phyloP scores from a whole-genome alignment of 23 tunicate species.

The Ciona savignyi region DNA sequence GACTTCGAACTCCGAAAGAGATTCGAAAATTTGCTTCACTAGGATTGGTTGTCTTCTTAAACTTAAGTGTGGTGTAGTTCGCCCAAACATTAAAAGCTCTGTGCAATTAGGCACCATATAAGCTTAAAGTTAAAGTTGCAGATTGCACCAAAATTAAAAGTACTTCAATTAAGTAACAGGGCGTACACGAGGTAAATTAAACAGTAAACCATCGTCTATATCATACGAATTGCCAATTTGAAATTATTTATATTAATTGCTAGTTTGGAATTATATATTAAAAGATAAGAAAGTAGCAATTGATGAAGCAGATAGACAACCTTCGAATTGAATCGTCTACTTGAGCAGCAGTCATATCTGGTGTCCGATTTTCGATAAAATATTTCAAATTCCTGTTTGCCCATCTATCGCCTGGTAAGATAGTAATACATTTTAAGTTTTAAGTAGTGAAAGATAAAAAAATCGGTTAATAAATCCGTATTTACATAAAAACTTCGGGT shows the following conservation, averaged over 20 bases:
- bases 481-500: too few species aligned
- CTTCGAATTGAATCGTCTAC: conserved; percentile 39
- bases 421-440: not conserved
- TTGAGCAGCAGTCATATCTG: conserved; percentile 50
- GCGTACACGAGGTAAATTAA: too few species aligned
- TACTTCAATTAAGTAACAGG: too few species aligned
- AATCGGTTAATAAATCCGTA: too few species aligned
- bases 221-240: too few species aligned
- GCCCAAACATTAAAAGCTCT: conserved; percentile 80
- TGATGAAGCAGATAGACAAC: too few species aligned
- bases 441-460: too few species aligned
- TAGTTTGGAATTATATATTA: too few species aligned
- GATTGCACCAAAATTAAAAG: not conserved
- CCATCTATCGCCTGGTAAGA: conserved; percentile 51
- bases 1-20: conserved; percentile 42
- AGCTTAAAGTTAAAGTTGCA: not conserved
- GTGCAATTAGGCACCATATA: not conserved
- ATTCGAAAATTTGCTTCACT: conserved; percentile 56
- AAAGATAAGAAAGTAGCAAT: too few species aligned
- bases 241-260: too few species aligned
- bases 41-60: conserved; percentile 5
- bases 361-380: conserved; percentile 50
- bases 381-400: conserved; percentile 45
- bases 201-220: too few species aligned
- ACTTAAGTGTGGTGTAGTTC: conserved; percentile 38